These are phyloP conservation scores for Pseudorectes ferrugineus DNA, from an alignment of 2,113 vertebrate species.

Conservation along the genomic window DNA sequence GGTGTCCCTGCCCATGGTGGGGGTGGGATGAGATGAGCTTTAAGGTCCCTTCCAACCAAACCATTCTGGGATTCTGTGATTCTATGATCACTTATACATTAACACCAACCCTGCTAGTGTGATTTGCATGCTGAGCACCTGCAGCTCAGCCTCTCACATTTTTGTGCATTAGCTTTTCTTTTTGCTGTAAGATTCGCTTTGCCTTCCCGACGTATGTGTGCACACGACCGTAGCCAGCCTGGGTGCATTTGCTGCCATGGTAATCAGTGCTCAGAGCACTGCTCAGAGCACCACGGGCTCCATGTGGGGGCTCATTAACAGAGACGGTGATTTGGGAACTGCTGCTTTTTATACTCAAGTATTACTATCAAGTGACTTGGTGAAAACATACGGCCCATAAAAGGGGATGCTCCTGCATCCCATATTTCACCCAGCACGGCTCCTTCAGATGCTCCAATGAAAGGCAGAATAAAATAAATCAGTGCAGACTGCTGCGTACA, in stretches of 20 bases:
- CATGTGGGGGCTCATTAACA: neutral
- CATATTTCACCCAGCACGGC: accelerated
- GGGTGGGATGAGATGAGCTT: neutral
- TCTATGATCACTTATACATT: neutral
- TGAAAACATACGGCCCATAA: neutral
- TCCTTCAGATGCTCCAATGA: neutral
- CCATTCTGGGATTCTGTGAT: neutral
- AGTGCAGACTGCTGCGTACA: neutral
- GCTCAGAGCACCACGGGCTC: neutral
- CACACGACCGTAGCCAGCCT: accelerated
- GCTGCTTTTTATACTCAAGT: neutral
- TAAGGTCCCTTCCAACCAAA: neutral
- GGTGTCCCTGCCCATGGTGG: neutral
- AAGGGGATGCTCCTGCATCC: neutral
- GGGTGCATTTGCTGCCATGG: neutral
- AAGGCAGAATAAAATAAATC: neutral
- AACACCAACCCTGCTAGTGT: neutral
- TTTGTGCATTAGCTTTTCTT: neutral
- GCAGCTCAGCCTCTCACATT: neutral
- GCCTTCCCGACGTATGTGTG: accelerated
- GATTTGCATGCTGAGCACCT: neutral
- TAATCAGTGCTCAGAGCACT: neutral
- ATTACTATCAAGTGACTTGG: neutral
- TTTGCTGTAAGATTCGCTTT: neutral
- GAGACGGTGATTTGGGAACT: neutral